These are phyloP conservation scores for Anarsia innoxiella DNA, from an alignment of 2,888 invertebrate genomes.

Conservation along the genomic window DNA sequence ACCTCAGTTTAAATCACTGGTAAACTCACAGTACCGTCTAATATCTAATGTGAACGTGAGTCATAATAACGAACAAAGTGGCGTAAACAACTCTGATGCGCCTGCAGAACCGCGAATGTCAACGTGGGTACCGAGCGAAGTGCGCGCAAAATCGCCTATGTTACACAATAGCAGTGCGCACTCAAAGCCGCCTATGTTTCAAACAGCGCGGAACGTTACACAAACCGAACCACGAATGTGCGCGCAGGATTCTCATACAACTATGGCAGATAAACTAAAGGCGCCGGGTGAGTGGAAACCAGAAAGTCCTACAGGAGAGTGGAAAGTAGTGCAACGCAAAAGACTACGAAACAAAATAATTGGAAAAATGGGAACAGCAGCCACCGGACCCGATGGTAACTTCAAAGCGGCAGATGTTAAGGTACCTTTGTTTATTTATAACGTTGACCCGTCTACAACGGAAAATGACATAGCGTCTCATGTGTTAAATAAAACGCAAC, in stretches of 20 bases:
- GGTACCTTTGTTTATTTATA: slow-evolving; percentile 4
- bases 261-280: slow-evolving; percentile 2
- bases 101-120: slow-evolving; percentile 2
- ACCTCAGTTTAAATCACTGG: neutral
- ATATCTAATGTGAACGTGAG: neutral
- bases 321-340: neutral
- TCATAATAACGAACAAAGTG: slow-evolving; percentile 1
- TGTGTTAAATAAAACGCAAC: neutral
- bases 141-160: neutral
- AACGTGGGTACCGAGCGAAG: neutral
- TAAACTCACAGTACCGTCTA: neutral
- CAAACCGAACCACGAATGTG: neutral
- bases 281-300: neutral
- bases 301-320: neutral
- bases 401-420: slow-evolving; percentile 2
- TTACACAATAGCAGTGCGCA: neutral
- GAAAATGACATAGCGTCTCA: neutral
- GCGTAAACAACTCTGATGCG: neutral
- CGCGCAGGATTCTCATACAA: neutral
- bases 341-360: neutral
- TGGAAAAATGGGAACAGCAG: slow-evolving; percentile 1
- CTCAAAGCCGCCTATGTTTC: neutral
- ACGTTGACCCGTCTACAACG: neutral
- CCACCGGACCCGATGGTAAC: neutral
- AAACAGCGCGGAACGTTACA: neutral